Evolutionary conservation across 2,888 invertebrate species (phyloP), one percentile per base, ranked within the genome.

Genomic region (Dynastes hyllus): DNA sequence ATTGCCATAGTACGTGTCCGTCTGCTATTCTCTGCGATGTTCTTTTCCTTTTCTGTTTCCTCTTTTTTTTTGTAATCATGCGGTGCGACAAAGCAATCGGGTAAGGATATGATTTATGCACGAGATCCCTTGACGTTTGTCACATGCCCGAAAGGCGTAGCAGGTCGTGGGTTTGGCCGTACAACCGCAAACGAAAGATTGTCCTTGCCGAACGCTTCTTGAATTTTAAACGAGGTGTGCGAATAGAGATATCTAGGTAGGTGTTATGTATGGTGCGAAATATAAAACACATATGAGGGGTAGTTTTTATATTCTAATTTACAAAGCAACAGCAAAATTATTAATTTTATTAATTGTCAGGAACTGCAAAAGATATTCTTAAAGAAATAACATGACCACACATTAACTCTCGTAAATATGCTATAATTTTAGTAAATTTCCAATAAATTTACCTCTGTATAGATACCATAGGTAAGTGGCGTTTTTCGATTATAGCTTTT

Each of bases 71-170:
- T 55, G n/a, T 8, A 16, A 45, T 45, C 8, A 8, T 8, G 8
- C 9, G 45, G n/a, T 55, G 6, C 55, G n/a, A 55, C 6, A 13
- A 55, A 55, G 55, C 22, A 55, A 55, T 55, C 55, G 55, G 11
- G 55, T 6, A 8, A 55, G 22, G n/a, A 6, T 55, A 13, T 55
- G 55, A 55, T 55, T 55, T 55, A 55, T 55, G 55, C 55, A 22
- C 55, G 55, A 55, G n/a, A 55, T n/a, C 55, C 55, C 55, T 55
- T 55, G n/a, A n/a, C 53, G n/a, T n/a, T 53, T 53, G 53, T n/a
- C n/a, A 53, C 53, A 11, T 11, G 9, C 6, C 13, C 53, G n/a
- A 11, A 3, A n/a, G 11, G 9, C n/a, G n/a, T n/a, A 45, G 45
- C 45, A 11, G 8, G 8, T 45, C 45, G 9, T 45, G 11, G 45